These are phyloP conservation scores for Megathymus violae DNA, from an alignment of 1,140 invertebrate species.

Conservation along the genomic window DNA sequence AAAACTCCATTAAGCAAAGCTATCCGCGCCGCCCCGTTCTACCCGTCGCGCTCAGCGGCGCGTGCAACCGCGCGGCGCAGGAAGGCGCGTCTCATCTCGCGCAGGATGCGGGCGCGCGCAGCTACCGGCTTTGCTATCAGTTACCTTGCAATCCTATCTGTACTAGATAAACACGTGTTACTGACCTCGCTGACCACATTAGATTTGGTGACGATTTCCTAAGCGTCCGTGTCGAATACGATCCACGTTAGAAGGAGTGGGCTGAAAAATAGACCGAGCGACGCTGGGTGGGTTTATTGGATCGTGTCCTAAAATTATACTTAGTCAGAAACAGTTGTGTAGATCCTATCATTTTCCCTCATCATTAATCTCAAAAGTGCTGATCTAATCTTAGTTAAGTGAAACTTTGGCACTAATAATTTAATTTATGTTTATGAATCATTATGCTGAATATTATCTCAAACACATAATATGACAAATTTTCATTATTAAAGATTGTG, in stretches of 20 bases:
- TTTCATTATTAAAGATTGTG: too few relatives aligned
- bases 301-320: too few relatives aligned
- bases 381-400: too few relatives aligned
- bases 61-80: slow-evolving; percentile 79
- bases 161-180: slow-evolving; percentile 36
- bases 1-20: slow-evolving; percentile 6
- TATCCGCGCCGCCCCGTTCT: slow-evolving; percentile 7
- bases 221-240: background rate
- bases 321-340: too few relatives aligned
- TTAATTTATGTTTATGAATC: too few relatives aligned
- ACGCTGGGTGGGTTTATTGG: too few relatives aligned
- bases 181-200: slow-evolving; percentile 27
- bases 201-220: slow-evolving; percentile 2
- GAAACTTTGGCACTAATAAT: too few relatives aligned
- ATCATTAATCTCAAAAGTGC: too few relatives aligned
- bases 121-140: slow-evolving; percentile 57
- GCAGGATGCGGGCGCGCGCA: slow-evolving; percentile 70
- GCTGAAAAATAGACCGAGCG: background rate
- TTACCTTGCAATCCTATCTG: slow-evolving; percentile 44
- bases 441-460: too few relatives aligned
- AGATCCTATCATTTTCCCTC: too few relatives aligned
- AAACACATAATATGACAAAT: too few relatives aligned
- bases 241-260: background rate
- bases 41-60: slow-evolving; percentile 73
- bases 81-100: slow-evolving; percentile 80